Base-by-base conservation (phyloP, 2,113 vertebrate genomes). In the Anthoscopus minutus region DNA sequence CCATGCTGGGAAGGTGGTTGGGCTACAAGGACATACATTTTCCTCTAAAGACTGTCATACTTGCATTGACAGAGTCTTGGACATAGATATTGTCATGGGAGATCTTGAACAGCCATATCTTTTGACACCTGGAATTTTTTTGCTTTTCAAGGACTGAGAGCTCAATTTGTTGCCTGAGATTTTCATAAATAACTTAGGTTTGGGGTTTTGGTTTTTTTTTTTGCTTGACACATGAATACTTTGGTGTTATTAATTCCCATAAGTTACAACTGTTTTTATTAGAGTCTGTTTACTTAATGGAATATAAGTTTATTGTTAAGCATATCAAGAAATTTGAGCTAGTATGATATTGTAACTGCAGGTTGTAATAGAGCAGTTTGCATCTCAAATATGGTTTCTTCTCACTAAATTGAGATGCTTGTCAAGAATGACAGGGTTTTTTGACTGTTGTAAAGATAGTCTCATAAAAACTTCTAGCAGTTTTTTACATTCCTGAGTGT, bases 1-100 rank as follows among this genome's bases (percentile, higher is more conserved):
- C n/a, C 38, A 6, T 31, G 28, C 47, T 81, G 62, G 58, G 17
- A 27, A 45, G 37, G 64, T 35, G 11, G 13, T 19, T 0, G 0
- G 33, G 38, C 64, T 40, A 16, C 69, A 19, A 40, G 15, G 23
- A 37, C 13, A 3, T 8, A 8, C 38, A 14, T 40, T 57, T 6
- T n/a, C 74, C 54, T 60, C 30, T 30, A 23, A 60, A 42, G 33
- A 15, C 58, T 54, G 13, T 70, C 2, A 0, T 14, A 12, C 27
- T 60, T 81, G 6, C 14, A 10, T 5, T 38, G 57, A 31, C 50
- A 45, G 27, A 22, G 15, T 28, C 60, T 38, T 44, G 56, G 19
- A 62, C 7, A 8, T 37, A 21, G 42, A 56, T 61, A 13, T 25
- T 65, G 80, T 28, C 20, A 17, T 12, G 33, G 33, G 40, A 81